Evolutionary conservation across 2,113 vertebrate genomes (phyloP), one percentile per base, ranked within the genome.

Genomic region (Rhagologus leucostigma): DNA sequence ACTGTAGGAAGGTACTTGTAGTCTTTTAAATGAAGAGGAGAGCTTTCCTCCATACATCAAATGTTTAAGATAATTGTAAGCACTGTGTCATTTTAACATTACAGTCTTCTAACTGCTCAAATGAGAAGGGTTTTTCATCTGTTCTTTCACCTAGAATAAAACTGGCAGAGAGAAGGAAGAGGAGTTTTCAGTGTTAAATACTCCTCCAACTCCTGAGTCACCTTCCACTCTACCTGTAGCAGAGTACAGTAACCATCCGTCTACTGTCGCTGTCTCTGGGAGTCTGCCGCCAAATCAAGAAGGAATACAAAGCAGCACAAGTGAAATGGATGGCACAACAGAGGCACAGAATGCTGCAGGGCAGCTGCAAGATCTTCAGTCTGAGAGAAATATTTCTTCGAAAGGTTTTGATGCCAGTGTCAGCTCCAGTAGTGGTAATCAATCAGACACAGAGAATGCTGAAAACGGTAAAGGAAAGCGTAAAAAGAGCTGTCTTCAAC

Each of bases 261-360:
- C 98, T 14, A 95, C 96, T 13, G 75, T 97, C 27, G 96, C 97
- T 7, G 95, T 97, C 6, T 94, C 97, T 44, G 97, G 97, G 70
- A 65, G 46, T 0, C 50, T 98, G 93, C 63, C 97, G 69, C 97
- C 98, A 44, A 95, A 96, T 65, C 98, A 98, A 81, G 99, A 99
- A 95, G 99, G 99, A 82, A 98, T 98, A 59, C 97, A 98, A 37
- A 99, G 98, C 26, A 98, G 98, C 49, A 99, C 98, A 96, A 99
- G 98, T 22, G 99, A 99, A 98, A 99, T 97, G 0, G 98, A 99
- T 92, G 99, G 99, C 97, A 99, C 98, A 20, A 98, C 99, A 90
- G 99, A 99, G 95, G 98, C 99, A 98, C 99, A 99, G 85, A 99
- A 99, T 83, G 97, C 99, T 33, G 97, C 98, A 1, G 99, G 98